Percentiles rank a stretch among this genome's conserved stretches.
Evolutionary conservation across 2,888 invertebrate species (phyloP).

Genomic region (Xiphydria camelus): DNA sequence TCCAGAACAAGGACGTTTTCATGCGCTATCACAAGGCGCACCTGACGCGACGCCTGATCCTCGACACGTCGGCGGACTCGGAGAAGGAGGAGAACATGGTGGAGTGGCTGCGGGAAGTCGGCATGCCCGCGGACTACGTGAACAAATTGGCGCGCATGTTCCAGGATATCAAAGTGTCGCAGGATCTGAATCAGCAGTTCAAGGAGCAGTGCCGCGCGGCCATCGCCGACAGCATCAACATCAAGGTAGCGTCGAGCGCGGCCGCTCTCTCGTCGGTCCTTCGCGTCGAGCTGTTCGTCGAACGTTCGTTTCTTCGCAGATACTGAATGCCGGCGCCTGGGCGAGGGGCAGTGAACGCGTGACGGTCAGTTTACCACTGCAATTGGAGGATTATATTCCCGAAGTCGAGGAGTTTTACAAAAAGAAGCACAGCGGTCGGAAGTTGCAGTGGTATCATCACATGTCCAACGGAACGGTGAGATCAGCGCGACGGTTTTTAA

Average conservation of each 20-base stretch:
- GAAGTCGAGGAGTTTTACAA: constrained; percentile 99
- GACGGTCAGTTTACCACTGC: constrained; percentile 93
- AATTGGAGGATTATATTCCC: constrained; percentile 98
- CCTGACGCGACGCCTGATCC: constrained; percentile 90
- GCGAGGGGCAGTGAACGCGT: constrained; percentile 92
- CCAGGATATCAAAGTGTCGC: constrained; percentile 96
- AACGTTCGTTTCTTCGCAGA: constrained; percentile 59
- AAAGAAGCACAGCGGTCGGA: constrained; percentile 95
- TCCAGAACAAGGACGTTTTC: constrained; percentile 99
- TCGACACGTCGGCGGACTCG: constrained; percentile 97
- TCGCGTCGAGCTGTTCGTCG: too few relatives aligned
- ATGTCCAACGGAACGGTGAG: constrained; percentile 96
- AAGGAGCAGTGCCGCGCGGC: constrained; percentile 74
- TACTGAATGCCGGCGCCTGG: constrained; percentile 98
- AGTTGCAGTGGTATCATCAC: constrained; percentile 98
- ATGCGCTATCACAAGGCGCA: constrained; percentile 99
- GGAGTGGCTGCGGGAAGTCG: constrained; percentile 95
- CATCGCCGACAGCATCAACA: constrained; percentile 89
- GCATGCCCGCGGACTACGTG: constrained; percentile 99
- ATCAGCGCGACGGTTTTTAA: constrained; percentile 11
- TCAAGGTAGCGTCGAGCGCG: constrained; percentile 76
- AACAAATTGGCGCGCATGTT: constrained; percentile 98
- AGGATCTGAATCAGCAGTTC: constrained; percentile 94
- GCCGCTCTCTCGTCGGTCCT: too few relatives aligned
- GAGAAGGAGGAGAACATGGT: constrained; percentile 99